Evolutionary conservation across 2,797 vertebrate genomes (phyloP).

Genomic region (Distichodus sexfasciatus): DNA sequence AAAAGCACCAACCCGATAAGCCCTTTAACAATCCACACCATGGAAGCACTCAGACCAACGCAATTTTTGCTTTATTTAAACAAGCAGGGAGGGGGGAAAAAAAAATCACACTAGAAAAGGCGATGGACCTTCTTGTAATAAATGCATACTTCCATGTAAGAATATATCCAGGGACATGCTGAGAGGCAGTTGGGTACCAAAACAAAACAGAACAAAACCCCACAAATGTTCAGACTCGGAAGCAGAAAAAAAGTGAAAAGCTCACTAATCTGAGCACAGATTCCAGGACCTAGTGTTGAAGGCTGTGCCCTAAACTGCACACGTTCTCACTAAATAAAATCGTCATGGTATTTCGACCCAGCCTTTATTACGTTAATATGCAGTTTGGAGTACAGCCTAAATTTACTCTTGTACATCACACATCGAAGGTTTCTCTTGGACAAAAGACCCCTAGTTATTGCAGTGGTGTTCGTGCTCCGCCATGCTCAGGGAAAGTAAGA

Average conservation of each 20-base stretch:
- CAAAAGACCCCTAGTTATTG: conserved; percentile 56
- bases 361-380: too few species aligned
- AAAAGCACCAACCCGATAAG: too few species aligned
- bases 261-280: conserved; percentile 30
- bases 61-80: conserved; percentile 49
- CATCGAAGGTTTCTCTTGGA: conserved; percentile 47
- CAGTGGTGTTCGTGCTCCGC: conserved; percentile 40
- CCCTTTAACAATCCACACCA: conserved; percentile 1
- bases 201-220: too few species aligned
- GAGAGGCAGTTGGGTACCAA: conserved; percentile 30
- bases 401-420: conserved; percentile 48
- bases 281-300: conserved; percentile 40
- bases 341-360: too few species aligned
- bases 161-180: conserved; percentile 50
- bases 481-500: conserved; percentile 18
- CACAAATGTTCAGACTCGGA: conserved; percentile 40
- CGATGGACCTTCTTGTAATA: conserved; percentile 28
- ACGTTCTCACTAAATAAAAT: too few species aligned
- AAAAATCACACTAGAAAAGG: conserved; percentile 45
- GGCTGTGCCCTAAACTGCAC: too few species aligned
- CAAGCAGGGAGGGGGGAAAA: conserved; percentile 50
- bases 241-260: conserved; percentile 36
- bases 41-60: conserved; percentile 17
- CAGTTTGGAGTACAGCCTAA: too few species aligned
- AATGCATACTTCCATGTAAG: conserved; percentile 42